Base-by-base conservation (phyloP, 1,140 invertebrate genomes). In the Phenacoccus solenopsis region DNA sequence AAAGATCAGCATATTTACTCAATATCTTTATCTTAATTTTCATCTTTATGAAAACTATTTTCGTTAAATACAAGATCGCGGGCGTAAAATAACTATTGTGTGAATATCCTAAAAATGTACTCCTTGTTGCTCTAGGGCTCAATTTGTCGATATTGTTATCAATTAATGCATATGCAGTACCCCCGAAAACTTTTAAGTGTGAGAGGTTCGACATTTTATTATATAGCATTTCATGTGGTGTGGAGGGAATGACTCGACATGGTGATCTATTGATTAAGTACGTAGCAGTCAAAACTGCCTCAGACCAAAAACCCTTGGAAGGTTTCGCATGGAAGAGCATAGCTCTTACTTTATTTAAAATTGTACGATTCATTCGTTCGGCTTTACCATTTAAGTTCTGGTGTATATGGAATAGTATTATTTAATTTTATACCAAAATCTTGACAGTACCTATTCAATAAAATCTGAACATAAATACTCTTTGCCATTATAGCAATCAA, bases 351-450 rank as follows among this genome's bases (percentile, higher is more conserved):
- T 25, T 22, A 27, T 71, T 35, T 13, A 71, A 9, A 13, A 67
- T 25, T 27, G 74, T 77, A 0, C 73, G 72, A 73, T 78, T 77
- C n/a, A 72, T 67, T 38, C 76, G 30, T 72, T 77, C 78, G 22
- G 73, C 72, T 3, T 76, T 69, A 12, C 78, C 78, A 73, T 80
- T 79, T 70, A 76, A n/a, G 74, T 71, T 79, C 70, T 4, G 77
- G 77, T 13, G 73, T 76, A 68, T 78, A 77, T 4, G 76, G 71
- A 21, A 74, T 73, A 3, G 75, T 77, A 21, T 25, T 69, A 30
- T 75, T 69, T 57, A 73, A 71, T n/a, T 71, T 24, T n/a, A 77
- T 75, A 16, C 75, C 75, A 16, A 76, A 74, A 67, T 80, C 76
- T 35, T 10, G 28, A 35, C 72, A 68, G 27, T 61, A 71, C 20